Evolutionary conservation across 2,888 invertebrate genomes (phyloP).

Genomic region (Eupithecia exiguata): DNA sequence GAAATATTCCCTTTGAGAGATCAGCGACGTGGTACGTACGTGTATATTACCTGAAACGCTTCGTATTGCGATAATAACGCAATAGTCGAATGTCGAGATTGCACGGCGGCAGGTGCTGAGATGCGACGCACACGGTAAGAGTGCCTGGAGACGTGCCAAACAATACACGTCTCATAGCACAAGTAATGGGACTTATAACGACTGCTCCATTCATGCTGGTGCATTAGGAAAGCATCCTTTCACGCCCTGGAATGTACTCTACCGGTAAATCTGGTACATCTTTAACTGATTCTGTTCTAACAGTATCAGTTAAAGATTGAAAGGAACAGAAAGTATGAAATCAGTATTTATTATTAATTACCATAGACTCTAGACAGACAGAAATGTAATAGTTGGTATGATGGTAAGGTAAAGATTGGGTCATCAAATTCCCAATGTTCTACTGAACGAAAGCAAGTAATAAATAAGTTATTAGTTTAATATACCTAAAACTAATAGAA

Average conservation of each 20-base stretch:
- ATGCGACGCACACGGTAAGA: conserved; percentile 29
- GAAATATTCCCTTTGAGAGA: no score
- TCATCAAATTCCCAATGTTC: not conserved
- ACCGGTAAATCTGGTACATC: not conserved
- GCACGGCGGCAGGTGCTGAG: conserved; percentile 10
- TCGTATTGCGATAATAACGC: not conserved
- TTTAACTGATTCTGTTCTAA: not conserved
- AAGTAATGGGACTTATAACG: conserved; percentile 24
- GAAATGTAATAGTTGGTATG: not conserved
- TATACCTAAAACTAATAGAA: not conserved
- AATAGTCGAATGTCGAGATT: not conserved
- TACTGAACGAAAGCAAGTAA: not conserved
- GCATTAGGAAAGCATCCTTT: not conserved
- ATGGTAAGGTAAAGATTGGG: not conserved
- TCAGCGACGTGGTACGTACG: not conserved
- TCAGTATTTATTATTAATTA: not conserved
- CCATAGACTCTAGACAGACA: not conserved
- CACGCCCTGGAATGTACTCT: not conserved
- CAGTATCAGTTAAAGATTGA: not conserved
- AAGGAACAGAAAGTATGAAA: not conserved
- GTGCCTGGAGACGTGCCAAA: conserved; percentile 29
- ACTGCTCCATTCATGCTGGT: conserved; percentile 26
- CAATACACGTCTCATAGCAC: conserved; percentile 12
- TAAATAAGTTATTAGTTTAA: not conserved
- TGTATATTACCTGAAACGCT: not conserved